Evolutionary conservation across 2,888 invertebrate genomes (phyloP).

Genomic region (Rhabditoides inermis): DNA sequence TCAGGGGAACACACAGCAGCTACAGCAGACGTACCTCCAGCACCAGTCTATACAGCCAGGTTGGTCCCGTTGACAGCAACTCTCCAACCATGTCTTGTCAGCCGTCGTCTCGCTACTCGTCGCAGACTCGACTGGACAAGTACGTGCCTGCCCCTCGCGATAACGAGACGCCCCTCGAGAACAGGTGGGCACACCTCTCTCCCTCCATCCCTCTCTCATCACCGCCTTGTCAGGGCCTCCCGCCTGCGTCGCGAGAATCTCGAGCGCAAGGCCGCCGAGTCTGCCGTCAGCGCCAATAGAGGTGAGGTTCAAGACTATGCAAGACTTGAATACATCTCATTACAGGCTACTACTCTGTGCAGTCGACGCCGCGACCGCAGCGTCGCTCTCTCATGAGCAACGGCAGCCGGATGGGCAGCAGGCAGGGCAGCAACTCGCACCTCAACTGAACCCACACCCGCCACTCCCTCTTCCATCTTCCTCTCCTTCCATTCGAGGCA

Average conservation of each 20-base stretch:
- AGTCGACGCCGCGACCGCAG: neutral
- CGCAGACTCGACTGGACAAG: slow-evolving; percentile 7
- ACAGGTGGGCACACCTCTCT: slow-evolving; percentile 1
- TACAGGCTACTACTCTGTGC: neutral
- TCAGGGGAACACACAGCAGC: too few relatives aligned
- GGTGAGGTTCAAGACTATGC: too few relatives aligned
- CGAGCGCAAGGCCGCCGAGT: slow-evolving; percentile 3
- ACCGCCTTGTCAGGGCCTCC: neutral
- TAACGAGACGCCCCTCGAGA: slow-evolving; percentile 6
- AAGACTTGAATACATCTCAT: neutral
- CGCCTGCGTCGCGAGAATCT: slow-evolving; percentile 6
- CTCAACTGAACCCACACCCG: too few relatives aligned
- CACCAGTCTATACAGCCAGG: too few relatives aligned
- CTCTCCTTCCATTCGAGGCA: too few relatives aligned
- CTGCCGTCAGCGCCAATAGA: slow-evolving; percentile 1
- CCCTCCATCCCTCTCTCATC: neutral
- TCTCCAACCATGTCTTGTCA: neutral
- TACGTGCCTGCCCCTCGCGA: neutral
- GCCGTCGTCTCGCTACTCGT: slow-evolving; percentile 3
- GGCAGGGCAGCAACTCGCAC: too few relatives aligned
- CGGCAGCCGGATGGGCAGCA: too few relatives aligned
- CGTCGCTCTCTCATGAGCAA: too few relatives aligned
- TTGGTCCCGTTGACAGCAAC: neutral
- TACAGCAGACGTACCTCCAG: too few relatives aligned
- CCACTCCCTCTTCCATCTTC: too few relatives aligned